Percentiles rank a stretch among this genome's conserved stretches.
Evolutionary conservation across 2,888 invertebrate genomes (phyloP).

Genomic region (Pomacea canaliculata): DNA sequence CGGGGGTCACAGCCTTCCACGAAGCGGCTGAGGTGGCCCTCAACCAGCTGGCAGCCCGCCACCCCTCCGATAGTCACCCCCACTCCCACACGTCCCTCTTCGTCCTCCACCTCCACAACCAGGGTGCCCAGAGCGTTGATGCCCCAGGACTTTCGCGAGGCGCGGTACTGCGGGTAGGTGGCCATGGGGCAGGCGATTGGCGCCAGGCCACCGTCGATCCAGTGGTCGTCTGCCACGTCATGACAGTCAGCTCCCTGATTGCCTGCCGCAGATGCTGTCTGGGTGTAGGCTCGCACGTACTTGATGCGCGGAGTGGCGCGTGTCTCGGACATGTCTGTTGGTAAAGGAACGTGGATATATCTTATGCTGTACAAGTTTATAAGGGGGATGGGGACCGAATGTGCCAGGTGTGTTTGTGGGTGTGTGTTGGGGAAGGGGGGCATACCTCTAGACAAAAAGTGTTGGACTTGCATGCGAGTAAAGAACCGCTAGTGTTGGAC

Average conservation of each 20-base stretch:
- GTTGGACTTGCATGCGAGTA: too few species aligned
- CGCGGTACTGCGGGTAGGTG: slow-evolving; percentile 49
- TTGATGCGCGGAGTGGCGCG: slow-evolving; percentile 50
- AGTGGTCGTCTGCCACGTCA: slow-evolving; percentile 62
- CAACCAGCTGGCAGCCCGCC: slow-evolving; percentile 64
- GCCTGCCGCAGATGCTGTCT: slow-evolving; percentile 29
- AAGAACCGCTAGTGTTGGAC: too few species aligned
- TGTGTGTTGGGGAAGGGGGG: too few species aligned
- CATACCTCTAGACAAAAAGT: too few species aligned
- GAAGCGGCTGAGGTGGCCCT: slow-evolving; percentile 64
- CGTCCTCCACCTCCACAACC: slow-evolving; percentile 65
- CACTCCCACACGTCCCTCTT: slow-evolving; percentile 62
- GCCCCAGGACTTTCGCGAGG: slow-evolving; percentile 63
- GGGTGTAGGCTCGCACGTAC: slow-evolving; percentile 54
- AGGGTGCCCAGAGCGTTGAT: slow-evolving; percentile 64
- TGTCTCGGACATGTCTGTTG: slow-evolving; percentile 16
- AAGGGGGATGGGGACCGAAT: too few species aligned
- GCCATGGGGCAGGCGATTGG: slow-evolving; percentile 66
- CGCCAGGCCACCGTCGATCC: slow-evolving; percentile 61
- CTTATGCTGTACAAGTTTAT: too few species aligned
- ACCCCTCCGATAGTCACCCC: slow-evolving; percentile 64
- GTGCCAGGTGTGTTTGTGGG: too few species aligned
- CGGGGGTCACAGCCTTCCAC: slow-evolving; percentile 65
- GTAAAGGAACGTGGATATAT: not conserved
- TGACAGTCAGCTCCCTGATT: slow-evolving; percentile 65